Evolutionary conservation across 2,113 vertebrate species (phyloP).

Genomic region (Brachyistius frenatus): DNA sequence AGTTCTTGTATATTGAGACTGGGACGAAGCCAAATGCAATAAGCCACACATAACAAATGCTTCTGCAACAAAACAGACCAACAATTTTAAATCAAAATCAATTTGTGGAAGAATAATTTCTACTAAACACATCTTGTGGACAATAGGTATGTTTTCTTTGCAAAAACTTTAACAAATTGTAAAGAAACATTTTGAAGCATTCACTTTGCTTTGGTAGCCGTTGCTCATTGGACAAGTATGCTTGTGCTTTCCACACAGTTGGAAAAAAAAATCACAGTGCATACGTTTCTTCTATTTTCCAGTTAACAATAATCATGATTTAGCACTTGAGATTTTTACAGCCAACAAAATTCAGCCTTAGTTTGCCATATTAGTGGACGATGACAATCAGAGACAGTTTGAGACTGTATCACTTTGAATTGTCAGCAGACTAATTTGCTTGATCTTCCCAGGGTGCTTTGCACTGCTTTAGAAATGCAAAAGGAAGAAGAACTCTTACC

Average conservation of each 20-base stretch:
- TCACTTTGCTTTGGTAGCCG: no score
- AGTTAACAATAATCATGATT: background rate
- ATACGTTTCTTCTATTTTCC: background rate
- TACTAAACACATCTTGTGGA: background rate
- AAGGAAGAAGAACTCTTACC: no score
- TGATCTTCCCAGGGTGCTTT: no score
- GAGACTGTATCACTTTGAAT: background rate
- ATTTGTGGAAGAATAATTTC: background rate
- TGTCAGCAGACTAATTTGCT: background rate
- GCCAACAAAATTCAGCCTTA: background rate
- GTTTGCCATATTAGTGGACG: background rate
- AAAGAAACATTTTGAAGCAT: background rate
- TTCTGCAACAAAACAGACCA: background rate
- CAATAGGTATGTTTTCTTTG: background rate
- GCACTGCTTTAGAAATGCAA: no score
- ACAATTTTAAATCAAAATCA: background rate
- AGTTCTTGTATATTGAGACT: background rate
- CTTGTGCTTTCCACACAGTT: no score
- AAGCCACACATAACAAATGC: background rate
- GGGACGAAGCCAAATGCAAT: constrained; percentile 12
- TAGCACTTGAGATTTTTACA: background rate
- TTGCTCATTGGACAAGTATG: no score
- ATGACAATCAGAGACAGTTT: background rate
- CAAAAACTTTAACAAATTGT: background rate
- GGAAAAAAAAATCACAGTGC: no score